Conservation (phyloP, 2,797 vertebrate species). For the Sarcoramphus papa region DNA sequence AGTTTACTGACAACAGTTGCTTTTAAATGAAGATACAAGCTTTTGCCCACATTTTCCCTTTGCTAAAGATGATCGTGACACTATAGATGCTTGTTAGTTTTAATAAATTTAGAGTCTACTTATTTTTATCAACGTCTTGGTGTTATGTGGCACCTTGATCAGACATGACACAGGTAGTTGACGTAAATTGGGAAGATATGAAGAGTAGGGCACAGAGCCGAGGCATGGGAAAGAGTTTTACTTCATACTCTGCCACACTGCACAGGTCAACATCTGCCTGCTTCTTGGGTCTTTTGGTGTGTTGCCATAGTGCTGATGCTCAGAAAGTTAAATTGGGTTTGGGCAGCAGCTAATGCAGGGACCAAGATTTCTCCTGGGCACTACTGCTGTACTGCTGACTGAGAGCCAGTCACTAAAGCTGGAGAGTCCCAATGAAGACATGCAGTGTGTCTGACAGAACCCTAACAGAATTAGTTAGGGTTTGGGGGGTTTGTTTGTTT, state of each 20-base stretch:
- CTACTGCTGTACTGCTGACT: not conserved
- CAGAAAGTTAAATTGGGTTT: not conserved
- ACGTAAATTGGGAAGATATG: not conserved
- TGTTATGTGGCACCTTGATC: not conserved
- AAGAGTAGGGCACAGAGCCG: not conserved
- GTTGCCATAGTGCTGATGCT: not conserved
- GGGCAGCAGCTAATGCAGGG: not conserved
- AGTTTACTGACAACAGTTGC: not conserved
- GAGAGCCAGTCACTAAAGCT: not conserved
- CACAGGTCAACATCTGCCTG: not conserved
- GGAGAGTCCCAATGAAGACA: not conserved
- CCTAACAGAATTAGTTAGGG: not conserved
- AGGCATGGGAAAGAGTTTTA: not conserved
- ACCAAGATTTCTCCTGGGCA: not conserved
- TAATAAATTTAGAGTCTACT: not conserved
- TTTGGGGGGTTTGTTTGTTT: accelerated
- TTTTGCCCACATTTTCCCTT: not conserved
- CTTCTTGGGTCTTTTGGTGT: not conserved
- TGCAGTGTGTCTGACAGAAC: not conserved
- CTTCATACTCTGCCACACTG: accelerated
- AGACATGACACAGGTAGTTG: accelerated
- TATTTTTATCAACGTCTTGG: not conserved
- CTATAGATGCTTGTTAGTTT: accelerated
- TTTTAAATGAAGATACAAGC: not conserved
- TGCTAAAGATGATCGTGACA: accelerated